phyloP scores from a whole-genome alignment of 2,113 vertebrate genomes.

The Pteronura brasiliensis region DNA sequence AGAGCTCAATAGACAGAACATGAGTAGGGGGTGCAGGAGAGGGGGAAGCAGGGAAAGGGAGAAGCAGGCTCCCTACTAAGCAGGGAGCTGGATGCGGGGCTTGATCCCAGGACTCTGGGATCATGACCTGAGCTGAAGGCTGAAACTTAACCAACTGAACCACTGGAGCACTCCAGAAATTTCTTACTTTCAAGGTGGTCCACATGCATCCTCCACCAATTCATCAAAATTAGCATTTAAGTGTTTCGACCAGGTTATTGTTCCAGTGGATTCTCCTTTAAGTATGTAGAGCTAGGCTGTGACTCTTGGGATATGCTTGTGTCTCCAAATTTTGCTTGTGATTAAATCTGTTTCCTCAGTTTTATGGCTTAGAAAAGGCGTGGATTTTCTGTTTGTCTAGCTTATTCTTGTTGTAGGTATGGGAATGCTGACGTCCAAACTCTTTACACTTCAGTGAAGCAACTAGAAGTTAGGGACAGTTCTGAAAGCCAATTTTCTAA shows the following conservation, averaged over 20 bases:
- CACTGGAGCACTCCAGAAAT: not conserved
- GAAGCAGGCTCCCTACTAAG: not conserved
- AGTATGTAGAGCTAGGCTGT: not conserved
- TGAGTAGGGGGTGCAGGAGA: not conserved
- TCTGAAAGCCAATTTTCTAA: not conserved
- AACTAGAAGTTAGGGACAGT: not conserved
- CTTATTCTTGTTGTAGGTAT: not conserved
- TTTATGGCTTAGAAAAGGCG: not conserved
- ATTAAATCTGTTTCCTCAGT: not conserved
- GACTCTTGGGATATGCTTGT: not conserved
- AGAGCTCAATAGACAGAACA: not conserved
- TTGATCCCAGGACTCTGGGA: not conserved
- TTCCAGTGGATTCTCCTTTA: not conserved
- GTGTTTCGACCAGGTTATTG: not conserved
- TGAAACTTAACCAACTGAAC: not conserved
- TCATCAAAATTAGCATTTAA: not conserved
- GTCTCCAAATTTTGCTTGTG: too few species aligned
- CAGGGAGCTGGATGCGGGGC: not conserved
- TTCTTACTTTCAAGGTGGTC: not conserved
- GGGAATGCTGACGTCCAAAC: not conserved
- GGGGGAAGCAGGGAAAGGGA: not conserved
- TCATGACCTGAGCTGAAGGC: not conserved
- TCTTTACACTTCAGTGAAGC: not conserved
- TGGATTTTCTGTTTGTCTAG: not conserved
- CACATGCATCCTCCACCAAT: rapidly evolving